These are phyloP conservation scores for Cordylochernes scorpioides DNA, from an alignment of 2,888 invertebrate genomes.

Conservation along the genomic window DNA sequence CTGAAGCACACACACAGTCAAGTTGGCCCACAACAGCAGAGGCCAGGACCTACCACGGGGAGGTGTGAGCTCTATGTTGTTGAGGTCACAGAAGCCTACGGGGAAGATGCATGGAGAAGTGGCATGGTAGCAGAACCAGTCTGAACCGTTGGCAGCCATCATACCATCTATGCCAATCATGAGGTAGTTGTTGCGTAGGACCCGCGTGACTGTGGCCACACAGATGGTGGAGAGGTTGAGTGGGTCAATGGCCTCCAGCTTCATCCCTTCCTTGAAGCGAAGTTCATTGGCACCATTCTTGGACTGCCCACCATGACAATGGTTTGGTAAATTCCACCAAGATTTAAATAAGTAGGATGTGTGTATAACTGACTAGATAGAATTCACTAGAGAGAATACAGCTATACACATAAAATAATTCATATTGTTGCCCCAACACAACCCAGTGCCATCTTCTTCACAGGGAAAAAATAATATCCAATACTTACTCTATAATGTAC, in stretches of 20 bases:
- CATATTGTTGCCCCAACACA: too few relatives aligned
- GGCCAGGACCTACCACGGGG: conserved; percentile 29
- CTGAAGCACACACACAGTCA: conserved; percentile 7
- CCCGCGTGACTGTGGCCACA: conserved; percentile 81
- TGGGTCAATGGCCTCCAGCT: conserved; percentile 85
- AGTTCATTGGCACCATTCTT: too few relatives aligned
- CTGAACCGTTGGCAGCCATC: conserved; percentile 38
- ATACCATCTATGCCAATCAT: conserved; percentile 85
- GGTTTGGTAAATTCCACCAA: too few relatives aligned
- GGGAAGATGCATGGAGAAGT: conserved; percentile 41
- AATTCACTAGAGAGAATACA: too few relatives aligned
- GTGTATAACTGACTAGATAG: too few relatives aligned
- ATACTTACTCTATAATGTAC: too few relatives aligned
- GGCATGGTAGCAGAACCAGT: conserved; percentile 94
- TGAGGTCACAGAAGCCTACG: conserved; percentile 64
- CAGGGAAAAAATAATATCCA: too few relatives aligned
- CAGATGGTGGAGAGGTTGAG: conserved; percentile 76
- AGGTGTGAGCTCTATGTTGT: conserved; percentile 55
- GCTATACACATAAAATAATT: too few relatives aligned
- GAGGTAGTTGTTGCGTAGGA: conserved; percentile 66
- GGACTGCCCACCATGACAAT: too few relatives aligned
- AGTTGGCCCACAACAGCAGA: too few relatives aligned
- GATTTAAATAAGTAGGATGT: too few relatives aligned
- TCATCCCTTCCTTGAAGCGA: conserved; percentile 27
- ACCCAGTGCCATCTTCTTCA: too few relatives aligned